phyloP scores from a whole-genome alignment of 2,888 invertebrate species.

The Phoenoteleia sp. region DNA sequence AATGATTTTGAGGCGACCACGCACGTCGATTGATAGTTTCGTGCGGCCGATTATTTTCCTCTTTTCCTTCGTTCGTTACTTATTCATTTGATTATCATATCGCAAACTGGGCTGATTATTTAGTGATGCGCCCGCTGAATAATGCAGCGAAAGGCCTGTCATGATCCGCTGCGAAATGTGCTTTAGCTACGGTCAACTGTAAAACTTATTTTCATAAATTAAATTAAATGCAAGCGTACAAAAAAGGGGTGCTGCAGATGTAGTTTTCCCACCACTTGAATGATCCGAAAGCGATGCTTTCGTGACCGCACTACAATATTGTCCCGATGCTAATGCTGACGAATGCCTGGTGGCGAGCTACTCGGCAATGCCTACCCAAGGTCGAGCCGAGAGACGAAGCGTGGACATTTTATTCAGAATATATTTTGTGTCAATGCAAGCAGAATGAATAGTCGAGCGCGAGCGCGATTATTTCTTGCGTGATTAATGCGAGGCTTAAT shows the following conservation, averaged over 20 bases:
- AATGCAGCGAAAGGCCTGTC: slow-evolving; percentile 24
- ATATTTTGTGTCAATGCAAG: slow-evolving; percentile 21
- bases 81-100: slow-evolving; percentile 39
- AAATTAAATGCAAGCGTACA: slow-evolving; percentile 45
- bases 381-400: slow-evolving; percentile 3
- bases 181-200: slow-evolving; percentile 6
- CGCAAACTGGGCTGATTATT: slow-evolving; percentile 38
- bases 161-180: slow-evolving; percentile 7
- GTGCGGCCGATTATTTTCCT: slow-evolving; percentile 1
- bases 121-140: slow-evolving; percentile 28
- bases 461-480: not conserved
- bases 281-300: slow-evolving; percentile 42
- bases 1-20: slow-evolving; percentile 48
- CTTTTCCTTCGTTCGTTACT: slow-evolving; percentile 14
- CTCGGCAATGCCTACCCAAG: slow-evolving; percentile 37
- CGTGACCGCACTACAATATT: slow-evolving; percentile 50
- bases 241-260: slow-evolving; percentile 55
- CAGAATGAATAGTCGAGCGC: not conserved
- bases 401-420: slow-evolving; percentile 32
- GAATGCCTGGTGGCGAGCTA: slow-evolving; percentile 22
- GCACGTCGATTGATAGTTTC: slow-evolving; percentile 43
- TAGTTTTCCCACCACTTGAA: slow-evolving; percentile 50
- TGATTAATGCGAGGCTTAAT: slow-evolving; percentile 1
- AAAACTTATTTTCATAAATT: slow-evolving; percentile 60
- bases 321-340: slow-evolving; percentile 47